These are phyloP conservation scores for Crax fasciolata DNA, from an alignment of 2,797 vertebrate genomes.

Conservation along the genomic window DNA sequence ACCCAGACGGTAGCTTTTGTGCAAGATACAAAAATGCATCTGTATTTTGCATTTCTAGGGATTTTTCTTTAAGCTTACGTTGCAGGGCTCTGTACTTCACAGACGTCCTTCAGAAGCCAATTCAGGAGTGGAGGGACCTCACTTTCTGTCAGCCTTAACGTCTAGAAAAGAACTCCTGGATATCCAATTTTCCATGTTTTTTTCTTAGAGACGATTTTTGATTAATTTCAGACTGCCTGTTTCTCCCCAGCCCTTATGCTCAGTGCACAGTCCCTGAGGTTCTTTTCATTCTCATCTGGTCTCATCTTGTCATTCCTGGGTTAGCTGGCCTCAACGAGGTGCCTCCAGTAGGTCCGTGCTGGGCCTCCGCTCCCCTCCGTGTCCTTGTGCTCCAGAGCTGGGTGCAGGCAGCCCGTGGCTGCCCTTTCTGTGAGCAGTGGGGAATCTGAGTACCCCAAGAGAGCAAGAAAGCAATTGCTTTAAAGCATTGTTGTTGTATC, in stretches of 20 bases:
- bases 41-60: not conserved
- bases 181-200: not conserved
- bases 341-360: too few species aligned
- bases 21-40: too few species aligned
- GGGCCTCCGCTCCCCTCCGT: not conserved
- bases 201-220: not conserved
- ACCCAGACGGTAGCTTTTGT: not conserved
- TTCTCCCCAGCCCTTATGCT: too few species aligned
- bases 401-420: not conserved
- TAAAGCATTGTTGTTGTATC: constrained; percentile 6
- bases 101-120: not conserved
- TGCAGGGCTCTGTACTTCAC: not conserved
- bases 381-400: not conserved
- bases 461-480: not conserved
- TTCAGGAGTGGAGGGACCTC: not conserved
- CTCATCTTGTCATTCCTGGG: too few species aligned
- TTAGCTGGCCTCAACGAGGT: not conserved
- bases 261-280: not conserved
- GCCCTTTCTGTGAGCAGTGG: not conserved
- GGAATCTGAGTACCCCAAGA: not conserved
- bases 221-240: not conserved
- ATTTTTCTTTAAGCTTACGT: not conserved
- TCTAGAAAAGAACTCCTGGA: not conserved
- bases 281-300: not conserved
- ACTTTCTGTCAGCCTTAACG: not conserved